Base-by-base conservation (phyloP, 2,113 vertebrate genomes). In the Channa maculata region DNA sequence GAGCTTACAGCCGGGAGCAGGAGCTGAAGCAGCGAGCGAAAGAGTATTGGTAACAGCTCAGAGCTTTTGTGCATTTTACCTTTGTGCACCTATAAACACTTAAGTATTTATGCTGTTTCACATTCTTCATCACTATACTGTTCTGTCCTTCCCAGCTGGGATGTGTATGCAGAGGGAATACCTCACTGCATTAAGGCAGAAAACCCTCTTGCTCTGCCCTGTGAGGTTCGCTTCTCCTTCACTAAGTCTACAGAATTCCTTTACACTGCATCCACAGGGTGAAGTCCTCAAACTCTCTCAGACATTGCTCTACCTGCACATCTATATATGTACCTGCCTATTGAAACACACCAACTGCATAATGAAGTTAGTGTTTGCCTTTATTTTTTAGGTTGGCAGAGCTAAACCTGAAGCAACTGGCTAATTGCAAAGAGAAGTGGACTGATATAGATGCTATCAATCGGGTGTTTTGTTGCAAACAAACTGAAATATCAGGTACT, bases 211-310 rank as follows among this genome's bases (percentile, higher is more conserved):
- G 38, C 24, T 11, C 67, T 92, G 10, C 88, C 90, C 0, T 4
- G n/a, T 77, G 87, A 90, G 51, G 65, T 87, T 62, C 68, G 43
- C 1, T 91, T 91, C 64, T 90, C 91, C 62, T 89, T 86, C 36
- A 86, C 78, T 68, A 91, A 91, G 59, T 2, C 12, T 0, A 48
- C 65, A 3, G 73, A 91, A 79, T 84, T 91, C 57, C 0, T 13
- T 9, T 75, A n/a, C 44, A 88, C 71, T 0, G 45, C 51, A 15
- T 0, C 37, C 1, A 6, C 78, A 12, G 89, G 65, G 89, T 91
- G 10, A 86, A 14, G 8, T 52, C 49, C 37, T 62, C 8, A 13
- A 9, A 48, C 41, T 4, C 24, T 46, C 0, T 55, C n/a, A 38
- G 1, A 66, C 9, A 45, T 24, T 24, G 24, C 24, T 24, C 1